Conservation (phyloP, 2,113 vertebrate species). For the Pollimyrus isidori region DNA sequence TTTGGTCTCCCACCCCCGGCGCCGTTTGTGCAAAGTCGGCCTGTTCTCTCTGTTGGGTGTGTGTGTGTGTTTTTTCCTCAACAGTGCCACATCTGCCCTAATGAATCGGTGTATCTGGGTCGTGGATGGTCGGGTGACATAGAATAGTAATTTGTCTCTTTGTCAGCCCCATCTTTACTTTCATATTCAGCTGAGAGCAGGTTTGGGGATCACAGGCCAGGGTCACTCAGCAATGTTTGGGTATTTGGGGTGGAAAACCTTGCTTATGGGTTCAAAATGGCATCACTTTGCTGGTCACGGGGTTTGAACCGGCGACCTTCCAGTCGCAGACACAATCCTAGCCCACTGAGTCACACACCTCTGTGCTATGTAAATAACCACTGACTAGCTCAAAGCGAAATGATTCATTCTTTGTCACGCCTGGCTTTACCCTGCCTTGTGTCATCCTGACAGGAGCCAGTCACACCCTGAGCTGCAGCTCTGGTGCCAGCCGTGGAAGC, state of each 20-base stretch:
- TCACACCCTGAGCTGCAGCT: constrained; percentile 85
- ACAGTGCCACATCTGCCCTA: background rate
- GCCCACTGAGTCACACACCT: background rate
- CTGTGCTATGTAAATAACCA: background rate
- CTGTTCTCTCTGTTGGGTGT: background rate
- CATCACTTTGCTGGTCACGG: background rate
- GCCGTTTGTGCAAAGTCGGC: background rate
- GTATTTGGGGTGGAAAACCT: background rate
- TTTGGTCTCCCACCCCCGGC: background rate
- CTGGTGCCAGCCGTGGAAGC: constrained; percentile 89
- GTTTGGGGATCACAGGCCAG: background rate
- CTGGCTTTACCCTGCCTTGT: background rate
- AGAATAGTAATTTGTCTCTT: background rate
- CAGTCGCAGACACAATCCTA: background rate
- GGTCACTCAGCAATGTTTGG: background rate
- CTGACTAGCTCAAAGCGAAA: background rate
- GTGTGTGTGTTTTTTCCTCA: background rate
- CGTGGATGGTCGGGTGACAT: background rate
- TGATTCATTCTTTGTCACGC: background rate
- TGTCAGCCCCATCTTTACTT: background rate
- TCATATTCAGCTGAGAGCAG: background rate
- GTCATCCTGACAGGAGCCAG: constrained; percentile 60
- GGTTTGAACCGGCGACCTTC: background rate
- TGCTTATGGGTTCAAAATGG: background rate
- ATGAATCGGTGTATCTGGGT: background rate